Evolutionary conservation across 30 jellyfish, hydroid and myxozoan genomes (phyloP), one percentile per base, ranked within the genome.

Genomic region (Aurelia sp.): DNA sequence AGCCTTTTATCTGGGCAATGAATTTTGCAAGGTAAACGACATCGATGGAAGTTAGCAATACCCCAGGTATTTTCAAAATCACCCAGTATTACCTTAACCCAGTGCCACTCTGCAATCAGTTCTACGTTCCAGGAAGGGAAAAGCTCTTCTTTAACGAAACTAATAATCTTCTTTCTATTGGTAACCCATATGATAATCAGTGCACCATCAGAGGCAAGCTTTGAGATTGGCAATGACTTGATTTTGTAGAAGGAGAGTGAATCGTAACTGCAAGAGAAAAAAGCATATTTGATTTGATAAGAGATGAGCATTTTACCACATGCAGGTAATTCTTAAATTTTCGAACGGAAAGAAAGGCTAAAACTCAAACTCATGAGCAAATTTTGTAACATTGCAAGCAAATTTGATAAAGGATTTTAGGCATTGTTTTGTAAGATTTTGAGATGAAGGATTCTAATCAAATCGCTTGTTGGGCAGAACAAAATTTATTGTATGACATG

Each of bases 101-200:
- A 94, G 63, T 68, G 78, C 99, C 99, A 94, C 38, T 94, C 96
- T 63, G 91, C 97, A 12, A 84, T 22, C 27, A 82, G 73, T 58
- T 78, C 72, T 22, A 88, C 47, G 16, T 81, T 81, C 99, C 99
- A 94, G 18, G 20, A 15, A 27, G 89, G 92, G 64, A 94, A 85
- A 9, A 94, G 89, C 60, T 73, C 92, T 7, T 88, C 84, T 62
- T 50, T 72, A 9, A 88, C 99, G 65, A 88, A 94, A 8, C 80
- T 88, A 7, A 84, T 65, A n/a, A 79, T 67, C 57, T 80, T 76
- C 93, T 58, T 67, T 41, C 89, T 94, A 62, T 94, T 94, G 10
- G 99, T 94, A 2, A 94, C 97, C 99, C 99, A 94, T 1, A 94
- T 78, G 3, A 84, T 80, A 21, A 94, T 92, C 17, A 88, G 12